Evolutionary conservation across 1,140 invertebrate species (phyloP).

Genomic region (Linepithema humile): DNA sequence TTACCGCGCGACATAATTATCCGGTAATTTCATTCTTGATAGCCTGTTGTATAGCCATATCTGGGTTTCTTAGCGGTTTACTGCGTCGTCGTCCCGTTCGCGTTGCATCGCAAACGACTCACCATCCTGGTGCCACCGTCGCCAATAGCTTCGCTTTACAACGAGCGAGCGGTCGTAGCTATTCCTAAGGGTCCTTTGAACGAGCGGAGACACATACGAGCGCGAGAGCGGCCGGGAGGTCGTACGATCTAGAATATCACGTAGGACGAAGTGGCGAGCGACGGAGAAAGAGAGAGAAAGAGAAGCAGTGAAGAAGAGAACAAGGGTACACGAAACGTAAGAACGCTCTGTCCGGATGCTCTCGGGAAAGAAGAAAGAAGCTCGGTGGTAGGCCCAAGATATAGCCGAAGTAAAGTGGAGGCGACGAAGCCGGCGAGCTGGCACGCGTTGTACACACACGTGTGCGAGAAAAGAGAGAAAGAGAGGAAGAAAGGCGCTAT

Average conservation of each 20-base stretch:
- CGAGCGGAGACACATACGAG: background rate
- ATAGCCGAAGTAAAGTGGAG: slow-evolving; percentile 9
- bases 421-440: slow-evolving; percentile 23
- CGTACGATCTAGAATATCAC: slow-evolving; percentile 38
- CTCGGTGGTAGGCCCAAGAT: background rate
- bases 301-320: too few relatives aligned
- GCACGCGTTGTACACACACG: slow-evolving; percentile 2
- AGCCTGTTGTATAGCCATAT: slow-evolving; percentile 21
- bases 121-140: background rate
- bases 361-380: slow-evolving; percentile 21
- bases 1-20: slow-evolving; percentile 26
- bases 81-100: background rate
- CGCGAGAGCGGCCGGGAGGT: background rate
- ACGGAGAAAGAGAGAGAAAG: background rate
- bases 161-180: slow-evolving; percentile 49
- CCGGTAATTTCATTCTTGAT: slow-evolving; percentile 42
- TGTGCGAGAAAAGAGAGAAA: background rate
- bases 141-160: slow-evolving; percentile 55
- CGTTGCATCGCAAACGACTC: slow-evolving; percentile 18
- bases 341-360: background rate
- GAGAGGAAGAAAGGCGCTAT: slow-evolving; percentile 47
- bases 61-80: slow-evolving; percentile 19
- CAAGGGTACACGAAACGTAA: slow-evolving; percentile 12
- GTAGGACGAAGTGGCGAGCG: slow-evolving; percentile 11
- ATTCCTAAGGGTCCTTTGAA: slow-evolving; percentile 33